Base-by-base conservation (phyloP, 92 coral and sea anemone species). In the Micromussa lordhowensis region DNA sequence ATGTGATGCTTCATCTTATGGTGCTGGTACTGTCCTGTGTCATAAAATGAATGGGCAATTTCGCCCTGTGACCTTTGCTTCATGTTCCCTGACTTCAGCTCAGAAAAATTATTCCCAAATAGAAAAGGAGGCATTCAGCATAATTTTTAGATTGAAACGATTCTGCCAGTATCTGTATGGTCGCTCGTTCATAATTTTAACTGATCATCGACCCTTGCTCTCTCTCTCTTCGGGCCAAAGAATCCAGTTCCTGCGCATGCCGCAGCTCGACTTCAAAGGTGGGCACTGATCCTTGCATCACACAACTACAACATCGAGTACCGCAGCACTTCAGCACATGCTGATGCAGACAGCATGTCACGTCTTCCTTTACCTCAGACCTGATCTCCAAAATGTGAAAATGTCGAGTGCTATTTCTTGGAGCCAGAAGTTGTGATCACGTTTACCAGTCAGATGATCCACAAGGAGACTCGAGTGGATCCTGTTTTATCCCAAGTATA, bases 201-300 rank as follows among this genome's bases (percentile, higher is more conserved):
- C 92, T 21, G 91, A 88, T 53, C 93, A 89, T 68, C 88, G 90
- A 31, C 94, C 93, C 17, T 80, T 91, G 59, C 86, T 94, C 4
- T 24, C 93, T n/a, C n/a, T 6, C 76, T 89, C 30, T 91, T 93
- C 32, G 81, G 92, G 17, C 92, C 92, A 38, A 71, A 88, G 63
- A 75, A 83, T 1, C 90, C 87, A 19, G 91, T 75, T 40, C 85
- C 93, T 48, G 77, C 84, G 36, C 91, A 53, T 79, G 86, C 91
- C 31, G 94, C 94, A 49, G 89, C 92, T n/a, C 77, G 93, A 83
- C 80, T 93, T 32, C 94, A 95, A 75, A 85, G 92, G 31, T 89
- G 94, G 98, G 87, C 98, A 4, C 61, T 95, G 5, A 88, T 88
- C 61, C 91, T 92, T 14, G 90, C 93, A 69, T 90, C 90, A 8